Evolutionary conservation across 2,888 invertebrate genomes (phyloP).

Genomic region (Parascotia fuliginaria): DNA sequence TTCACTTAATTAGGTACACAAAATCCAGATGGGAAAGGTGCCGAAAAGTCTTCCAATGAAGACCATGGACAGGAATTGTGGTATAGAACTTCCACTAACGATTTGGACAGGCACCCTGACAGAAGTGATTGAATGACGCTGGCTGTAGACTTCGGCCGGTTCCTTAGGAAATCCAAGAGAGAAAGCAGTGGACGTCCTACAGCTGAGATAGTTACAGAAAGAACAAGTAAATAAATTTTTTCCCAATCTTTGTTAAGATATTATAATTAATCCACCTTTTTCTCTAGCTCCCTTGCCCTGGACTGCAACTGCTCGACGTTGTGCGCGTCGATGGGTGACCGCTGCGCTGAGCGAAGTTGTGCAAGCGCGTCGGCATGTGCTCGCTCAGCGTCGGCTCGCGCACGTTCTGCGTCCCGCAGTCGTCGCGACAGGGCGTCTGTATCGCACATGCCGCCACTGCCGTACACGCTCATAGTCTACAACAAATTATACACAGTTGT

Average conservation of each 20-base stretch:
- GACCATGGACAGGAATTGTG: too few relatives aligned
- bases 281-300: constrained; percentile 95
- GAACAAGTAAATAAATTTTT: too few relatives aligned
- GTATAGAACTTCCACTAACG: too few relatives aligned
- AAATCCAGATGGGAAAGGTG: too few relatives aligned
- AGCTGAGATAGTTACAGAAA: too few relatives aligned
- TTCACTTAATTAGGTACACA: too few relatives aligned
- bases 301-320: constrained; percentile 91
- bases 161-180: too few relatives aligned
- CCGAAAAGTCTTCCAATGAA: too few relatives aligned
- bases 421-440: constrained; percentile 88
- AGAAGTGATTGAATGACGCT: too few relatives aligned
- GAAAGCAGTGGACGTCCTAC: too few relatives aligned
- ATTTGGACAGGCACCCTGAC: too few relatives aligned
- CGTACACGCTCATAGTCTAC: constrained; percentile 79
- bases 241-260: neutral
- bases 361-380: constrained; percentile 92
- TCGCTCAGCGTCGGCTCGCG: constrained; percentile 91
- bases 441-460: constrained; percentile 65
- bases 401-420: constrained; percentile 92
- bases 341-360: constrained; percentile 86
- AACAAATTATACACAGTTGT: constrained; percentile 25
- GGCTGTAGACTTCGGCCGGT: too few relatives aligned
- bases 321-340: constrained; percentile 75
- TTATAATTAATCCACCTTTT: constrained; percentile 87